Conservation (phyloP, 1,140 invertebrate genomes). For the Drosophila kohkoa region DNA sequence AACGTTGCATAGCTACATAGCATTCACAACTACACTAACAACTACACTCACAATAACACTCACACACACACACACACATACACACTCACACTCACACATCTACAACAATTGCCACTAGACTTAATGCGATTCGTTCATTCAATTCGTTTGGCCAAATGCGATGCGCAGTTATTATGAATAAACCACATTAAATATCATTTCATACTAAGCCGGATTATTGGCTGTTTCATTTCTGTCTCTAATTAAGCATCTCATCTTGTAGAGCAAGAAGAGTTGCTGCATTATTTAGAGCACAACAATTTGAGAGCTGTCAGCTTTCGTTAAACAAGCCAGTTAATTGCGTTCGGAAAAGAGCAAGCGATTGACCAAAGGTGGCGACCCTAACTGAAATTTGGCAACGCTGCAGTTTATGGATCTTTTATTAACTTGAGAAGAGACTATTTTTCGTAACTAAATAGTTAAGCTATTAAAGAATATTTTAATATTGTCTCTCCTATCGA, state of each 20-base stretch:
- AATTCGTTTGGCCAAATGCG: conserved; percentile 4
- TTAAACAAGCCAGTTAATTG: no score
- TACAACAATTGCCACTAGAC: no score
- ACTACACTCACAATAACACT: neutral
- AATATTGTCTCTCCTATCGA: no score
- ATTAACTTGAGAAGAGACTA: no score
- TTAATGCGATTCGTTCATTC: conserved; percentile 37
- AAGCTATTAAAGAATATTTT: no score
- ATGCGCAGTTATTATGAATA: conserved; percentile 32
- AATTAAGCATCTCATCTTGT: conserved; percentile 14
- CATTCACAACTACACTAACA: neutral
- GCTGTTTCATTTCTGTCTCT: conserved; percentile 1
- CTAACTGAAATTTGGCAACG: no score
- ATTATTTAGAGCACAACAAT: no score
- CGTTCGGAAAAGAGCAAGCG: no score
- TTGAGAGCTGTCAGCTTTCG: no score
- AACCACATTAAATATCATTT: conserved; percentile 42
- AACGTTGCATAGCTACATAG: conserved; percentile 26
- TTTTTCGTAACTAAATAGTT: no score
- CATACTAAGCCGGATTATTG: conserved; percentile 29
- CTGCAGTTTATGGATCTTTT: no score
- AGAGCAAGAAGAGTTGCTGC: neutral
- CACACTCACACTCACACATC: neutral
- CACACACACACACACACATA: neutral
- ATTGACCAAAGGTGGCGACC: no score